Conservation (phyloP, 2,888 invertebrate genomes). For the Perizoma flavofasciatum region DNA sequence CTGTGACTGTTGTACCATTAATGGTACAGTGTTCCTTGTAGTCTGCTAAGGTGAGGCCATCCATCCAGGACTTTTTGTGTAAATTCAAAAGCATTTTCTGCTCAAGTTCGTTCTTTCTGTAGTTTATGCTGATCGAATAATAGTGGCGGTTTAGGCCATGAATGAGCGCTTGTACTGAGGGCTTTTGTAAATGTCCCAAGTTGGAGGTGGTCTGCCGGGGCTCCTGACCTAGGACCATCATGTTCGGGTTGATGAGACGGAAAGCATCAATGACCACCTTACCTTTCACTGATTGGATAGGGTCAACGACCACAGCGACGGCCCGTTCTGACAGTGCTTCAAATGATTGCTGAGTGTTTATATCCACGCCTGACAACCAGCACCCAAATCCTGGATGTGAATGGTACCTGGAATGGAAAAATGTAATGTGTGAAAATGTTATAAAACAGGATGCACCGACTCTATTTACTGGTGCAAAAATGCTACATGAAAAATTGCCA, state of each 20-base stretch:
- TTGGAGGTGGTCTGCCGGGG: constrained; percentile 99
- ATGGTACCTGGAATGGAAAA: constrained; percentile 88
- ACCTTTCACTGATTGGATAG: constrained; percentile 99
- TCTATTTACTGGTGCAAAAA: too few species aligned
- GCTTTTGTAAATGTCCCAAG: constrained; percentile 98
- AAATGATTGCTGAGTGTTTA: constrained; percentile 99
- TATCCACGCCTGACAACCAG: constrained; percentile 99
- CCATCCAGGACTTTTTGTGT: constrained; percentile 99
- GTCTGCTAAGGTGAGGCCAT: constrained; percentile 95
- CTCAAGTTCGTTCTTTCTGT: constrained; percentile 98
- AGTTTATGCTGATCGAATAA: constrained; percentile 99
- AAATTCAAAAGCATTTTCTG: constrained; percentile 99
- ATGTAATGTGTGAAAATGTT: not conserved
- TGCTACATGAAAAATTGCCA: too few species aligned
- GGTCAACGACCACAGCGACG: constrained; percentile 99
- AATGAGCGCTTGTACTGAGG: constrained; percentile 99
- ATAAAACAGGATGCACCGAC: too few species aligned
- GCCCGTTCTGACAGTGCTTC: constrained; percentile 99
- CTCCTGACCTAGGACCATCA: constrained; percentile 99
- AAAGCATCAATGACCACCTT: constrained; percentile 99
- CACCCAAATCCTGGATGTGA: constrained; percentile 99
- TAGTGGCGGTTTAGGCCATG: constrained; percentile 99
- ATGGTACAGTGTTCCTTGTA: constrained; percentile 96
- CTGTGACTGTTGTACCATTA: constrained; percentile 96
- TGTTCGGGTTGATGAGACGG: constrained; percentile 99